Base-by-base conservation (phyloP, 2,113 vertebrate genomes). In the Rhinoderma darwinii region DNA sequence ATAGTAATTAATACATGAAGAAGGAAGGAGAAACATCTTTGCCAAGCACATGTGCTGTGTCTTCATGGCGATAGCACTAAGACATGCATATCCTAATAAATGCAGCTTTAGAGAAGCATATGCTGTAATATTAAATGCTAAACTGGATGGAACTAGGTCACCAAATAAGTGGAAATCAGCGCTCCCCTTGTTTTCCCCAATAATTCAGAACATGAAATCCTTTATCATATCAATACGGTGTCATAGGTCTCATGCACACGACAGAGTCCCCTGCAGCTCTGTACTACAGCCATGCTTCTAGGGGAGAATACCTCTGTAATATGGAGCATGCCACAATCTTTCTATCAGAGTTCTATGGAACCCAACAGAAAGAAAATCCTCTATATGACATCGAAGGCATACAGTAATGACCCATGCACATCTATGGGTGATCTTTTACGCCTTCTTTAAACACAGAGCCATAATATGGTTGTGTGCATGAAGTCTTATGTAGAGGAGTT, bases 1-100 rank as follows among this genome's bases (percentile, higher is more conserved):
- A 77, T 77, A 77, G 44, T 51, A 77, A 77, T 77, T 77, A 77
- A 77, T 77, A 77, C 47, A 51, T 51, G 12, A 20, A 30, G 47
- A 77, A 51, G 44, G 47, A 77, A 77, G n/a, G 18, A 77, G 27
- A 51, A 32, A 30, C 7, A 51, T 77, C 43, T 50, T 47, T 76
- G n/a, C 44, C 27, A 20, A 37, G 66, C 39, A 39, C 32, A 32
- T 51, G 44, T 30, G 43, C 25, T 27, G n/a, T 50, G 74, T 77
- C 39, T 44, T 50, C 25, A 44, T 18, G 66, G 18, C 32, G 35
- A 37, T 39, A 37, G 66, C 35, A 22, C 66, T 37, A 37, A 70
- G 8, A 20, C 20, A 17, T 22, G 32, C 37, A 70, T 37, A 70
- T 70, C 18, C 18, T 37, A 70, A 70, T 70, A 70, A 39, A 70